These are phyloP conservation scores for Gallinago paraguaiae DNA, from an alignment of 2,113 vertebrate species.

Conservation along the genomic window DNA sequence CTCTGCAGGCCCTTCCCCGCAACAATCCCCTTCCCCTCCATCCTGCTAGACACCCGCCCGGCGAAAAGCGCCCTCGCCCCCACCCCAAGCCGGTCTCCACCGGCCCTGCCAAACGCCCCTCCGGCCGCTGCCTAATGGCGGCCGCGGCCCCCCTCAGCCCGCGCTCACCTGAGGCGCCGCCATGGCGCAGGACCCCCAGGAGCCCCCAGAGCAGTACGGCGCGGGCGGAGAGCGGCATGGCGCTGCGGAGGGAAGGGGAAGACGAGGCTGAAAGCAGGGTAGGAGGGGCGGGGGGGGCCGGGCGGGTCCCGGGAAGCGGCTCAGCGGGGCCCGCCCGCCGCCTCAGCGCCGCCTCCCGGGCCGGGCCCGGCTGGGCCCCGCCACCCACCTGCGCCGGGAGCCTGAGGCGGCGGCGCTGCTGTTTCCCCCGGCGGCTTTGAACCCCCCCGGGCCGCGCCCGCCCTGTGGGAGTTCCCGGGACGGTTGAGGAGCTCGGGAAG, in stretches of 20 bases:
- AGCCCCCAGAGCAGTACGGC: not conserved
- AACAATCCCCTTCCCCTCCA: no score
- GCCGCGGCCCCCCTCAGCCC: not conserved
- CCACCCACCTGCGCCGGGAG: not conserved
- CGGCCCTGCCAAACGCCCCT: not conserved
- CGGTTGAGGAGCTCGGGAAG: not conserved
- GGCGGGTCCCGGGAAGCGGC: not conserved
- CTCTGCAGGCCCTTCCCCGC: rapidly evolving
- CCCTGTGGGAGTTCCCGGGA: rapidly evolving
- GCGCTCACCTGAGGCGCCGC: not conserved
- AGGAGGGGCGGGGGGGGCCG: not conserved
- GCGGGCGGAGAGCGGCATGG: rapidly evolving
- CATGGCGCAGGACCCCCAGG: not conserved
- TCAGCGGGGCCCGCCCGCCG: not conserved
- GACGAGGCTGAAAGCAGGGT: rapidly evolving
- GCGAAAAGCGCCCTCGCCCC: no score
- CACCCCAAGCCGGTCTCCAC: not conserved
- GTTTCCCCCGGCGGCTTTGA: not conserved
- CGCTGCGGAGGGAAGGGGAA: rapidly evolving
- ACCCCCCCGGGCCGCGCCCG: no score
- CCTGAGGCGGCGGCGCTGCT: rapidly evolving
- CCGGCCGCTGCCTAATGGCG: not conserved
- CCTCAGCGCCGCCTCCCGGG: not conserved
- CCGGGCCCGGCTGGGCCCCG: not conserved
- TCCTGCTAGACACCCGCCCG: rapidly evolving